Evolutionary conservation across 1,140 invertebrate species (phyloP), one percentile per base, ranked within the genome.

Genomic region (Drosophila ambigua): DNA sequence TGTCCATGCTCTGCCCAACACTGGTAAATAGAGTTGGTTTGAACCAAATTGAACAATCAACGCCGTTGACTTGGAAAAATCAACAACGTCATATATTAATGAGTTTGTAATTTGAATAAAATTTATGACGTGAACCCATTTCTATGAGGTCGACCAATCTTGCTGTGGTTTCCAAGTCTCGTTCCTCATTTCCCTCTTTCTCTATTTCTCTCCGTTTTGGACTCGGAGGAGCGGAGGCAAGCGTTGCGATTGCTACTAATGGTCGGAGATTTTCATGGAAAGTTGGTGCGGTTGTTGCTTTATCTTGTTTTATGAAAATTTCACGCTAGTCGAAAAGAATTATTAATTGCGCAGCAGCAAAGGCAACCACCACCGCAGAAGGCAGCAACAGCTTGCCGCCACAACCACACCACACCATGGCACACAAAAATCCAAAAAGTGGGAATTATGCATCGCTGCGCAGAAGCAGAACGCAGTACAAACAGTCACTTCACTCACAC

Each of bases 401-500:
- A 76, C 51, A 49, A 68, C 26, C 53, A 61, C 23, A 41, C 11
- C 46, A 51, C 50, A 67, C 45, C 28, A 60, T 57, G 35, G 71
- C 66, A 52, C 50, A 69, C 64, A 69, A 65, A 69, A 78, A 64
- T 64, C 65, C 72, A 53, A 78, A 77, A 77, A 88, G 76, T 83
- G 82, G 83, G 83, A 87, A 87, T 87, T 87, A 87, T 87, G 83
- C 83, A 87, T 87, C 83, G 83, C 61, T 87, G 83, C 83, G 83
- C 83, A 87, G 83, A 88, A 87, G 83, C 83, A 87, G 83, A 87
- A 87, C 83, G 75, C 72, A 78, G 61, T 39, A 39, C 35, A 39
- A 39, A 39, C 35, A 39, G 43, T 28, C 54, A 57, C 46, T 50
- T 43, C 65, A 57, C 31, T 24, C 44, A 48, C 45, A 65, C 15